These are phyloP conservation scores for Drosophila santomea DNA, from an alignment of 1,140 invertebrate species.

Conservation along the genomic window DNA sequence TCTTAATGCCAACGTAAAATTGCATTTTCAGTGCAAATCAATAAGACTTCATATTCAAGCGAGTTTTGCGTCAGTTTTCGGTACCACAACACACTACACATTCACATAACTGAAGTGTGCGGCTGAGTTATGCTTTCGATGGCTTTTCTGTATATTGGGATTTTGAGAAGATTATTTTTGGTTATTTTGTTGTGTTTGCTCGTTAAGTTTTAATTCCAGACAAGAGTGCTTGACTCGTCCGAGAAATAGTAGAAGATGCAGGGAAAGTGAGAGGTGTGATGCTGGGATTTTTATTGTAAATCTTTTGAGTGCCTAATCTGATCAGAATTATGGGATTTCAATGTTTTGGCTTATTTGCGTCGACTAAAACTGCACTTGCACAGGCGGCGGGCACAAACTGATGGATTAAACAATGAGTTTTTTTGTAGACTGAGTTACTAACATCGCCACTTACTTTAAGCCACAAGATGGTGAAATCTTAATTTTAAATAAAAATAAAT, in stretches of 20 bases:
- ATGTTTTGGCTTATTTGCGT: constrained; percentile 12
- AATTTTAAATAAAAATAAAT: too few species aligned
- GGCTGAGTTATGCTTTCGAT: constrained; percentile 27
- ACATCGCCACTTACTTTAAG: too few species aligned
- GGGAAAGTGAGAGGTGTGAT: constrained; percentile 11
- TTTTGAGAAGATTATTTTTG: constrained; percentile 41
- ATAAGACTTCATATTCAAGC: constrained; percentile 36
- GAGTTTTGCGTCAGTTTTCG: constrained; percentile 32
- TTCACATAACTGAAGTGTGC: constrained; percentile 25
- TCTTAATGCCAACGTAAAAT: constrained; percentile 44
- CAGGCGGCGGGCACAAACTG: neutral
- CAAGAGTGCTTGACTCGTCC: constrained; percentile 37
- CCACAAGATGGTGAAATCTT: neutral
- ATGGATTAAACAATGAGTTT: too few species aligned
- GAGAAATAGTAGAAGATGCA: neutral
- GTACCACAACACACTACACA: neutral
- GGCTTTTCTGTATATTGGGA: constrained; percentile 24
- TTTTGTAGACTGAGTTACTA: too few species aligned
- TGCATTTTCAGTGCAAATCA: constrained; percentile 52
- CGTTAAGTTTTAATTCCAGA: constrained; percentile 50
- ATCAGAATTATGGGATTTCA: constrained; percentile 41
- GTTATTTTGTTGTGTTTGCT: constrained; percentile 50
- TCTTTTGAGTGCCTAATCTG: constrained; percentile 48
- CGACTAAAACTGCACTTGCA: constrained; percentile 6
- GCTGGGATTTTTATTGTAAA: constrained; percentile 32